Evolutionary conservation across 1,140 invertebrate genomes (phyloP).

Genomic region (Drosophila cardini): DNA sequence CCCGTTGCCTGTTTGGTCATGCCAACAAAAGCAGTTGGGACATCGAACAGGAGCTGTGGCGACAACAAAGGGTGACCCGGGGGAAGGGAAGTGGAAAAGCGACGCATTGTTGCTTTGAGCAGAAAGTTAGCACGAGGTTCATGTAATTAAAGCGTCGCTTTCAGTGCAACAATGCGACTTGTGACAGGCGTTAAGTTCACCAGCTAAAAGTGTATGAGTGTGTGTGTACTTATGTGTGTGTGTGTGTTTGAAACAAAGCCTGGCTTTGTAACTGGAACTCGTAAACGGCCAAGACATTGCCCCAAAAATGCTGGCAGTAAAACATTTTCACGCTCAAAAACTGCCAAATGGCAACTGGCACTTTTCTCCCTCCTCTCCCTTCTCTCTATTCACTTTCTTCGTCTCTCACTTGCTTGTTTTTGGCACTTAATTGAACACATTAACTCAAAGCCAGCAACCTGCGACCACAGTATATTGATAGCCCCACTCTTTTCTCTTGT

Average conservation of each 20-base stretch:
- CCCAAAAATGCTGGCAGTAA: constrained; percentile 26
- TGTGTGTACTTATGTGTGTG: neutral
- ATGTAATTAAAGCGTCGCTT: constrained; percentile 60
- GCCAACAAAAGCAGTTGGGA: constrained; percentile 33
- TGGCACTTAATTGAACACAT: constrained; percentile 58
- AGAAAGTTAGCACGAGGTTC: constrained; percentile 36
- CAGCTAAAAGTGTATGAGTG: neutral
- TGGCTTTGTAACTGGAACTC: constrained; percentile 29
- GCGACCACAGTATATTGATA: constrained; percentile 41
- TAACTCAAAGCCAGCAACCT: constrained; percentile 38
- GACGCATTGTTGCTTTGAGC: constrained; percentile 45
- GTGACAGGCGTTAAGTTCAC: constrained; percentile 39
- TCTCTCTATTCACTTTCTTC: neutral
- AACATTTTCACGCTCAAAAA: constrained; percentile 31
- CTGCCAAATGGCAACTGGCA: constrained; percentile 27
- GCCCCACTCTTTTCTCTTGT: constrained; percentile 1
- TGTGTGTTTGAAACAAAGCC: constrained; percentile 7
- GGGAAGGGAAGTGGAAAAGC: neutral
- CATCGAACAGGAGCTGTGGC: neutral
- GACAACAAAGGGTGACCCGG: neutral
- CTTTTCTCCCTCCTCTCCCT: neutral
- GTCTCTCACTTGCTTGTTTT: constrained; percentile 14
- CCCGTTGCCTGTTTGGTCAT: constrained; percentile 9
- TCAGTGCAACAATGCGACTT: constrained; percentile 55
- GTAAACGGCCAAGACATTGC: constrained; percentile 9